These are phyloP conservation scores for Ceryle rudis DNA, from an alignment of 2,797 vertebrate genomes.

Conservation along the genomic window DNA sequence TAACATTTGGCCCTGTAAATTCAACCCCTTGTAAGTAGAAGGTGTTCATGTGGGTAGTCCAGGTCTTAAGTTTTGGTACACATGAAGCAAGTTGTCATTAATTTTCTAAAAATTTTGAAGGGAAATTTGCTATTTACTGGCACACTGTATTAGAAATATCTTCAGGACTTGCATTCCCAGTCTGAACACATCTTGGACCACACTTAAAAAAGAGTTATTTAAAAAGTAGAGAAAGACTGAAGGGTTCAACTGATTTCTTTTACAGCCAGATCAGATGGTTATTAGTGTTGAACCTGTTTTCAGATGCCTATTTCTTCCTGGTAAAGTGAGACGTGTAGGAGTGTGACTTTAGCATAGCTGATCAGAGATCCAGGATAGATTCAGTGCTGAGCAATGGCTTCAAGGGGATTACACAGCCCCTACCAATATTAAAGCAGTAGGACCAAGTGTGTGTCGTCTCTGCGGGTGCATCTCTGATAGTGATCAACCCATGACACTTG, in stretches of 20 bases:
- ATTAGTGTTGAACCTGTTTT: not conserved
- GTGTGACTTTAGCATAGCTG: not conserved
- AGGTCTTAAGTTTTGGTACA: not conserved
- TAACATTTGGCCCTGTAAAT: not conserved
- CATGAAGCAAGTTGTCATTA: not conserved
- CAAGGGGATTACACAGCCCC: not conserved
- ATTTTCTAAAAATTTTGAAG: not conserved
- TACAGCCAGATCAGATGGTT: not conserved
- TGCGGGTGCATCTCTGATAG: not conserved
- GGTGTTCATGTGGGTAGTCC: accelerated
- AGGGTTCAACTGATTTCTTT: not conserved
- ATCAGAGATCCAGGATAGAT: not conserved
- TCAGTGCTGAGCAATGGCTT: accelerated
- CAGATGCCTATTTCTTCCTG: not conserved
- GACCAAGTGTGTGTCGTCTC: not conserved
- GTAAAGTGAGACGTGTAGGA: accelerated
- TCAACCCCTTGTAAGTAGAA: not conserved
- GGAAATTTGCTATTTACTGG: not conserved
- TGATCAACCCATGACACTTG: accelerated
- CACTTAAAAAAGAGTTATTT: not conserved
- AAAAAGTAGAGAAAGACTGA: not conserved
- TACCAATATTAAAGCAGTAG: not conserved
- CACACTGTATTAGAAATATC: not conserved
- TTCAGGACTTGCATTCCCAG: not conserved
- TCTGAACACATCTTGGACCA: not conserved